phyloP scores from a whole-genome alignment of 1,140 invertebrate genomes.

The Danaus plexippus region DNA sequence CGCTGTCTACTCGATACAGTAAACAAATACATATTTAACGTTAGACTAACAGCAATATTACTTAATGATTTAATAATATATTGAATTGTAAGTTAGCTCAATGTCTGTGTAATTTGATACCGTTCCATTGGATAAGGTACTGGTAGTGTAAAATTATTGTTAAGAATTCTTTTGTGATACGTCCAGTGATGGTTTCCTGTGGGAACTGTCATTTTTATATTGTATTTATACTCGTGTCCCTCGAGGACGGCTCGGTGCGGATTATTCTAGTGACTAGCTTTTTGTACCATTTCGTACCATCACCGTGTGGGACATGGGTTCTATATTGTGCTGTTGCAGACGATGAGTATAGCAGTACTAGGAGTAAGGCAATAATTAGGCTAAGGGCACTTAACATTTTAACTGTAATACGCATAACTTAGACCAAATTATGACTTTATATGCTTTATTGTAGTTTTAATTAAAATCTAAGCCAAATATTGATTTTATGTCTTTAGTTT shows the following conservation, averaged over 20 bases:
- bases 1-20: conserved; percentile 59
- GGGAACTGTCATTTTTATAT: conserved; percentile 19
- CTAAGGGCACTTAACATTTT: conserved; percentile 66
- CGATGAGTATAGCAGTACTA: conserved; percentile 52
- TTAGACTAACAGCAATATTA: conserved; percentile 68
- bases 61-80: conserved; percentile 64
- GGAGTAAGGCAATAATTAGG: conserved; percentile 65
- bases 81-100: conserved; percentile 69
- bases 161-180: conserved; percentile 65
- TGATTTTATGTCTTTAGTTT: conserved; percentile 63
- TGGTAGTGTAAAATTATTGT: conserved; percentile 60
- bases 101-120: conserved; percentile 65
- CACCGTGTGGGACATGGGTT: neutral
- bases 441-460: conserved; percentile 67
- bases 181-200: conserved; percentile 52
- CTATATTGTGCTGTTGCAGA: conserved; percentile 31
- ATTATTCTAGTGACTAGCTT: too few relatives aligned
- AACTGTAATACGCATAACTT: conserved; percentile 65
- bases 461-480: conserved; percentile 71
- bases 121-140: conserved; percentile 68
- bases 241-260: neutral
- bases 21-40: conserved; percentile 57
- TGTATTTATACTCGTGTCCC: conserved; percentile 23
- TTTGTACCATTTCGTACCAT: too few relatives aligned
- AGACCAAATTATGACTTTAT: conserved; percentile 70